phyloP scores from a whole-genome alignment of 2,888 invertebrate species.

The Meganola albula region DNA sequence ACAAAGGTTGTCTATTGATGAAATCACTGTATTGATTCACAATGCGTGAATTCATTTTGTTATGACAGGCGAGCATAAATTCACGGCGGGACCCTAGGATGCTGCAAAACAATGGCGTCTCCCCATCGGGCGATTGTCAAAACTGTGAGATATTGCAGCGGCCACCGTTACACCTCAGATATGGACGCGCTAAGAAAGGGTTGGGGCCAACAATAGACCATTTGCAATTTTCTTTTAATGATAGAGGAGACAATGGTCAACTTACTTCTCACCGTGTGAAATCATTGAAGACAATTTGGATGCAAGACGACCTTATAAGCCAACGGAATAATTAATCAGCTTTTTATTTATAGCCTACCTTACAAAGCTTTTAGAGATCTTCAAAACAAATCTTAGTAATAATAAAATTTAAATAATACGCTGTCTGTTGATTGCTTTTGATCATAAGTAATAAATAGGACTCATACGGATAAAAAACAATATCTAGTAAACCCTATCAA shows the following conservation, averaged over 20 bases:
- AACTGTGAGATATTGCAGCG: constrained; percentile 65
- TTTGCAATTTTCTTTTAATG: constrained; percentile 66
- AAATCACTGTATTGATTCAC: constrained; percentile 74
- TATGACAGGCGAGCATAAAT: constrained; percentile 76
- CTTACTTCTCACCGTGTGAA: constrained; percentile 63
- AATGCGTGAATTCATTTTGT: constrained; percentile 75
- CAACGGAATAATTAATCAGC: constrained; percentile 35
- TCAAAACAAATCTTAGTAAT: too few relatives aligned
- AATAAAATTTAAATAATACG: too few relatives aligned
- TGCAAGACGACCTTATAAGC: constrained; percentile 35
- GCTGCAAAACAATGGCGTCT: constrained; percentile 70
- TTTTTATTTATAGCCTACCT: too few relatives aligned
- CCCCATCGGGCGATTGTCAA: constrained; percentile 56
- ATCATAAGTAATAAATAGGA: too few relatives aligned
- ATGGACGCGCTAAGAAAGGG: constrained; percentile 64
- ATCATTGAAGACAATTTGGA: constrained; percentile 39
- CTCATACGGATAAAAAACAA: neutral
- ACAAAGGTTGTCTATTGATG: constrained; percentile 67
- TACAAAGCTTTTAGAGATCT: too few relatives aligned
- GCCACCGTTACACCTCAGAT: constrained; percentile 42
- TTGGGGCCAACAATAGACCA: constrained; percentile 50
- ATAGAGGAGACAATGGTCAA: constrained; percentile 67
- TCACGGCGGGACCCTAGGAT: constrained; percentile 68
- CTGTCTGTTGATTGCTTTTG: too few relatives aligned
- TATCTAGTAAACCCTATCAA: too few relatives aligned